phyloP scores from a whole-genome alignment of 2,113 vertebrate genomes.

The Anarhynchus alexandrinus region DNA sequence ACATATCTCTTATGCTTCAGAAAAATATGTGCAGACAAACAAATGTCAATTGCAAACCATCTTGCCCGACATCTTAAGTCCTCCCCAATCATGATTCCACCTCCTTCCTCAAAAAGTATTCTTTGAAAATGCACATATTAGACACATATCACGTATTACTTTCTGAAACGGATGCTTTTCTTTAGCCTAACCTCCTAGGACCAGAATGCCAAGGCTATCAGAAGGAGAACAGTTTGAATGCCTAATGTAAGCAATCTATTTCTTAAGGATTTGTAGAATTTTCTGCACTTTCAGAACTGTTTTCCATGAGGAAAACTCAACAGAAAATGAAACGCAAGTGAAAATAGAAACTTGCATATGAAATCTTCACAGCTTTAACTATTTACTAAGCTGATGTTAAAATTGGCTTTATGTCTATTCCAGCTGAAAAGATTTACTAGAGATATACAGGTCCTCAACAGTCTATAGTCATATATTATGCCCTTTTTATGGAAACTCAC shows the following conservation, averaged over 20 bases:
- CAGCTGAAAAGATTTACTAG: background rate
- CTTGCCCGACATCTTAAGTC: background rate
- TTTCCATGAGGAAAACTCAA: background rate
- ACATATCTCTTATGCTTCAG: conserved; percentile 18
- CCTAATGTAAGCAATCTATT: background rate
- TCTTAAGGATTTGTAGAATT: background rate
- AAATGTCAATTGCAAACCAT: conserved; percentile 32
- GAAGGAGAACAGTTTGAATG: background rate
- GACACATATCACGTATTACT: background rate
- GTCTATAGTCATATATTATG: background rate
- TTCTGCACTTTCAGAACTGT: background rate
- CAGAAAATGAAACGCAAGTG: background rate
- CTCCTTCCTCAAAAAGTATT: background rate
- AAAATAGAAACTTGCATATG: background rate
- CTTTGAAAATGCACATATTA: background rate
- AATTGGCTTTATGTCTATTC: background rate
- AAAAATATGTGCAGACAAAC: conserved; percentile 37
- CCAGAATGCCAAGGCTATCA: background rate
- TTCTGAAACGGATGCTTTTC: background rate
- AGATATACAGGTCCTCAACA: background rate
- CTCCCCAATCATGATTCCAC: background rate
- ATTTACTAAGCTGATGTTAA: background rate
- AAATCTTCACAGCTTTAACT: background rate
- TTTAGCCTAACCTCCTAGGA: background rate
- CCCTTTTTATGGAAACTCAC: background rate